A percentile compares a stretch with the other conserved stretches of the same genome.
Conservation (phyloP, 1,140 invertebrate genomes). For the Papilio aristodemus region DNA sequence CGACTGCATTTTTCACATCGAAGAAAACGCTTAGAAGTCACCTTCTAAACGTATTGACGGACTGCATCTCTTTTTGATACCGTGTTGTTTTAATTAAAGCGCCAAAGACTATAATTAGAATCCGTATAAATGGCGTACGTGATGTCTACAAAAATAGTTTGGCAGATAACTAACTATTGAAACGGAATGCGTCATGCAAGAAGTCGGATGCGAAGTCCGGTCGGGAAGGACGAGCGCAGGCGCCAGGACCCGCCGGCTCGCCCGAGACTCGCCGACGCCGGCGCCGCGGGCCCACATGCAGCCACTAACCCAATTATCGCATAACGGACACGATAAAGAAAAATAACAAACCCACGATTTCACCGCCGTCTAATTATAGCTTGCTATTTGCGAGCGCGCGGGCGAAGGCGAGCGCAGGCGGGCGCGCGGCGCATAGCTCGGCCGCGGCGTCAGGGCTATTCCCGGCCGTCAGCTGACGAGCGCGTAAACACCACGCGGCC, state of each 20-base stretch:
- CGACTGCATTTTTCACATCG: neutral
- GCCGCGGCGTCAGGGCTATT: constrained; percentile 78
- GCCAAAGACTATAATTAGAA: neutral
- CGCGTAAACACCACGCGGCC: constrained; percentile 77
- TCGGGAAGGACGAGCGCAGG: constrained; percentile 26
- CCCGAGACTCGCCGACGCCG: constrained; percentile 75
- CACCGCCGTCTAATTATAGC: constrained; percentile 77
- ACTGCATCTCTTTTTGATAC: neutral
- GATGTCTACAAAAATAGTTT: constrained; percentile 14
- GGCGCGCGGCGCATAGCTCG: constrained; percentile 75
- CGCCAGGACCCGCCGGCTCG: constrained; percentile 36
- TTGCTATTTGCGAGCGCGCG: constrained; percentile 77
- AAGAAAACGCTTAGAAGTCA: neutral
- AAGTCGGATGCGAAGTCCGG: neutral
- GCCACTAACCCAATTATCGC: constrained; percentile 78
- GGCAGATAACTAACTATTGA: constrained; percentile 18
- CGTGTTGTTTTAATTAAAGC: constrained; percentile 6
- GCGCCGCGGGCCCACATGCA: constrained; percentile 69
- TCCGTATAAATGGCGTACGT: neutral
- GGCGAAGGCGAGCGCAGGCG: constrained; percentile 60
- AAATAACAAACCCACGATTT: constrained; percentile 81
- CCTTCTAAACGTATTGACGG: neutral
- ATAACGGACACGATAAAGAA: constrained; percentile 79
- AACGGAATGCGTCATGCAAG: neutral
- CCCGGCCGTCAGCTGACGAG: constrained; percentile 77